A percentile compares a stretch with the other conserved stretches of the same genome.
These are phyloP conservation scores for Thomomys bottae DNA, from an alignment of 2,113 vertebrate genomes.

Conservation along the genomic window DNA sequence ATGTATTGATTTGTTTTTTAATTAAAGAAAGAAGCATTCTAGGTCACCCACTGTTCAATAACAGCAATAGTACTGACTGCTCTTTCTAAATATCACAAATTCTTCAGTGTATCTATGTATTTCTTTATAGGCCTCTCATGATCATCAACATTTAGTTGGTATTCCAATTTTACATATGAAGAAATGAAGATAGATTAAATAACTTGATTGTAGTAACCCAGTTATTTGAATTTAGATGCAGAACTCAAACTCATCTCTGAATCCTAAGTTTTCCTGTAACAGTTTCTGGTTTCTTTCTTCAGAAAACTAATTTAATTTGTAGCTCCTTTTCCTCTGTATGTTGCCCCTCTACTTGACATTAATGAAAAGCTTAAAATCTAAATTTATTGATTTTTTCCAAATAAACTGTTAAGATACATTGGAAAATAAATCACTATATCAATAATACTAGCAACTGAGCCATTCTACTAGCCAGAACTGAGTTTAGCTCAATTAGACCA, in stretches of 20 bases:
- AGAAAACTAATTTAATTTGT: slow-evolving; percentile 20
- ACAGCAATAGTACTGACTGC: neutral
- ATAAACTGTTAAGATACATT: neutral
- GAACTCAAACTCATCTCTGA: neutral
- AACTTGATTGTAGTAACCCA: neutral
- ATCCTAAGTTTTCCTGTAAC: neutral
- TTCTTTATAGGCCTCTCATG: neutral
- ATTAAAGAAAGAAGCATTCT: neutral
- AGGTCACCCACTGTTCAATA: neutral
- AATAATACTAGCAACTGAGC: neutral
- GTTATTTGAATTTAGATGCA: neutral
- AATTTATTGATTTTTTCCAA: neutral
- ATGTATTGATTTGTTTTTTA: no score
- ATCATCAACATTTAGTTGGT: neutral
- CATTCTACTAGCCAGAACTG: neutral
- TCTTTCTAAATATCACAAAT: neutral
- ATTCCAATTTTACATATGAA: neutral
- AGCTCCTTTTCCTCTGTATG: neutral
- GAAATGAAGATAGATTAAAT: neutral
- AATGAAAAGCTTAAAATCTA: neutral
- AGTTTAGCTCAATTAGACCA: neutral
- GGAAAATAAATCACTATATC: neutral
- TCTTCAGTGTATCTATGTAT: neutral
- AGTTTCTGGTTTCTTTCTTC: slow-evolving; percentile 17
- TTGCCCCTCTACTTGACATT: neutral